Conservation (phyloP, 2,888 invertebrate species). For the Apotomis capreana region DNA sequence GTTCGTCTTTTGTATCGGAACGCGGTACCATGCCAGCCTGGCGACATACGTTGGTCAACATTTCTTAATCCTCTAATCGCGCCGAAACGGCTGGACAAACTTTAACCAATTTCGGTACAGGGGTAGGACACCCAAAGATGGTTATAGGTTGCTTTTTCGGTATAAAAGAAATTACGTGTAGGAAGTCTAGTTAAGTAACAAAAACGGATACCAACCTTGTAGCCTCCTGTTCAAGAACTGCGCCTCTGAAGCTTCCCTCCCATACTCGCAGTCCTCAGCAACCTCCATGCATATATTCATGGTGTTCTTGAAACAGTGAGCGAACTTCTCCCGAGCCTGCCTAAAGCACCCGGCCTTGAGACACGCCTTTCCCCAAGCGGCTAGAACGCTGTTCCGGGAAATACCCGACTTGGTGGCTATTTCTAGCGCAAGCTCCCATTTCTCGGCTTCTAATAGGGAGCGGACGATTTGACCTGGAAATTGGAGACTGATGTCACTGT, state of each 20-base stretch:
- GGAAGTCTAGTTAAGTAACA: no score
- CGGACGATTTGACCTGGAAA: conserved; percentile 85
- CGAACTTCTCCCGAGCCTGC: conserved; percentile 90
- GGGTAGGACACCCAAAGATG: no score
- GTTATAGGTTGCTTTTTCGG: no score
- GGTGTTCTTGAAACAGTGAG: conserved; percentile 73
- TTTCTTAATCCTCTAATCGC: no score
- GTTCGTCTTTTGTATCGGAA: no score
- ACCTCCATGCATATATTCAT: conserved; percentile 65
- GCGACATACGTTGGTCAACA: no score
- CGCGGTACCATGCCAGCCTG: no score
- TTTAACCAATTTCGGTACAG: no score
- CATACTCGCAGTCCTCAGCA: conserved; percentile 71
- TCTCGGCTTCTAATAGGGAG: conserved; percentile 91
- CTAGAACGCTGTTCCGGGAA: conserved; percentile 91
- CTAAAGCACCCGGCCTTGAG: conserved; percentile 90
- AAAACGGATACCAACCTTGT: conserved; percentile 48
- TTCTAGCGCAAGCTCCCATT: conserved; percentile 92
- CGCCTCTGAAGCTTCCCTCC: conserved; percentile 69
- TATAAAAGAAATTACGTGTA: no score
- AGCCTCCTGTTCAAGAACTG: conserved; percentile 64
- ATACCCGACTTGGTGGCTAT: conserved; percentile 94
- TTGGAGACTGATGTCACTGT: not conserved
- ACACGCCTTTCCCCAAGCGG: conserved; percentile 94
- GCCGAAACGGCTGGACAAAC: no score